These are phyloP conservation scores for Strigamia maritima DNA, from an alignment of 2,888 invertebrate species.

Conservation along the genomic window DNA sequence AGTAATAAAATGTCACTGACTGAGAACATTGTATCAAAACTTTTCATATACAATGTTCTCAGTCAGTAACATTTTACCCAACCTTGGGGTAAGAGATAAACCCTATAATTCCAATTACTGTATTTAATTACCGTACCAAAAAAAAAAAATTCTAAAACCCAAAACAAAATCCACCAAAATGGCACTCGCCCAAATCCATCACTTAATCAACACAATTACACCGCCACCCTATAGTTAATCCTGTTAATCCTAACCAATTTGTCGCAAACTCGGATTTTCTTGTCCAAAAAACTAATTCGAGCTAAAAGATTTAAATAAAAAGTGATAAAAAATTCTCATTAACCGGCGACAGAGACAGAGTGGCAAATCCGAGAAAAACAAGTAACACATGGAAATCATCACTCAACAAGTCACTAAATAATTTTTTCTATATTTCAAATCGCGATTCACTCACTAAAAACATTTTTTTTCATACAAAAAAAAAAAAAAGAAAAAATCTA, in stretches of 20 bases:
- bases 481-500: too few species aligned
- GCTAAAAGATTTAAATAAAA: background rate
- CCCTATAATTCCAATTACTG: too few species aligned
- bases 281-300: background rate
- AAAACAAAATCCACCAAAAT: too few species aligned
- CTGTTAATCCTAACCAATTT: background rate
- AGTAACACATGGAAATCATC: conserved; percentile 10
- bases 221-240: background rate
- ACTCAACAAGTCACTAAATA: background rate
- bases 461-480: background rate
- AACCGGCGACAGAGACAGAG: conserved; percentile 4
- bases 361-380: background rate
- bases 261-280: background rate
- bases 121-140: too few species aligned
- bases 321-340: background rate
- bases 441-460: background rate
- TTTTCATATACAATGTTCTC: too few species aligned
- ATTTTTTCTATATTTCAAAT: background rate
- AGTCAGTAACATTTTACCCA: too few species aligned
- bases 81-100: too few species aligned
- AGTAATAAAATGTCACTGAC: too few species aligned
- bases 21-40: too few species aligned
- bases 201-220: background rate
- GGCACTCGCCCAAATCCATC: background rate
- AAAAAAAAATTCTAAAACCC: too few species aligned